Base-by-base conservation (phyloP, 2,888 invertebrate species). In the Thecocarcelia acutangulata region DNA sequence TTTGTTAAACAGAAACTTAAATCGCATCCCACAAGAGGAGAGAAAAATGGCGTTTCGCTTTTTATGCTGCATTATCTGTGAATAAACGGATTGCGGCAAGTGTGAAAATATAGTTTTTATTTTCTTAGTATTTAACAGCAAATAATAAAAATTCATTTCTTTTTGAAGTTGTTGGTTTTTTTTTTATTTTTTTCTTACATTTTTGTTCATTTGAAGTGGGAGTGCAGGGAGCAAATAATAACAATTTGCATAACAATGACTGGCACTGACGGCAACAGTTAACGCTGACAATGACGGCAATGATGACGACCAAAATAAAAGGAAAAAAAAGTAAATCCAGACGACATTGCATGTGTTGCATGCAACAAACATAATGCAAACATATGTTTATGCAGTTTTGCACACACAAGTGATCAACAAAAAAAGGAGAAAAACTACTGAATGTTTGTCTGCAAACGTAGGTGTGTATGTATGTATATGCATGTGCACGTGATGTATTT, bases 201-300 rank as follows among this genome's bases (percentile, higher is more conserved):
- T 24, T 42, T 44, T 59, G n/a, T 58, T 13, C 17, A 13, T 24
- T 46, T 44, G 2, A 21, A 50, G 64, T 70, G 50, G 50, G 52
- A 70, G 75, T 63, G 68, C 74, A 74, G 72, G 69, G 58, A 70
- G 75, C 64, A 61, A 33, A 61, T 75, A 78, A 78, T 75, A 78
- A 78, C 42, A 82, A 82, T 82, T 78, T 82, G 82, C 82, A 82
- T 82, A 82, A 82, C 77, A 82, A 82, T 78, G 58, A 46, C 15
- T 73, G 64, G 6, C 64, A 66, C 15, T 59, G 64, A 73, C 11
- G 72, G 61, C 69, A 76, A 54, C 52, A 52, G 24, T 28, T 37
- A 59, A 44, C 28, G 37, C 48, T 66, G 58, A 82, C 68, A 59
- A 21, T 66, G 50, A 63, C 28, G 28, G 9, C 42, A 46, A 46